Conservation (phyloP, 1,140 invertebrate species). For the Mycetomoellerius zeteki region DNA sequence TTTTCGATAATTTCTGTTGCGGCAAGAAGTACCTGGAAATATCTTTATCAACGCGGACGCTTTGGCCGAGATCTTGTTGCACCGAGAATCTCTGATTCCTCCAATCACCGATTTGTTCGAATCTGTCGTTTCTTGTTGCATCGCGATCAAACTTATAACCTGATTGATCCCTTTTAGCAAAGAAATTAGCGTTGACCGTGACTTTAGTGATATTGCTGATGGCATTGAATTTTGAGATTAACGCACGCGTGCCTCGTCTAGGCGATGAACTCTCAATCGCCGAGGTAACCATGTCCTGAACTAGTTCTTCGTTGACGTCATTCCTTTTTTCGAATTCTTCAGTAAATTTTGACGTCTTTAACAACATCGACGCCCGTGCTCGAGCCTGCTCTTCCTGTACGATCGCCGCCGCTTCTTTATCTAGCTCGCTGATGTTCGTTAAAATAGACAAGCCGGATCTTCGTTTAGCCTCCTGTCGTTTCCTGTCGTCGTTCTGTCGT, state of each 20-base stretch:
- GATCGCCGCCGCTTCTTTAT: conserved; percentile 92
- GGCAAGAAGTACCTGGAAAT: conserved; percentile 81
- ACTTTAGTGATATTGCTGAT: conserved; percentile 88
- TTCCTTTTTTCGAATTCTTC: conserved; percentile 81
- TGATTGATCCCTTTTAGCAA: conserved; percentile 76
- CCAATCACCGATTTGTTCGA: conserved; percentile 53
- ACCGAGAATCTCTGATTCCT: conserved; percentile 62
- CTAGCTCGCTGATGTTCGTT: conserved; percentile 93
- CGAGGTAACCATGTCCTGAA: conserved; percentile 82
- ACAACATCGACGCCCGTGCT: conserved; percentile 79
- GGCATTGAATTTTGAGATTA: conserved; percentile 90
- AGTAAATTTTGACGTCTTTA: conserved; percentile 81
- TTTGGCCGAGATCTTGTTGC: conserved; percentile 60
- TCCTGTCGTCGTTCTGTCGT: conserved; percentile 83
- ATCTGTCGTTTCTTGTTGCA: conserved; percentile 57
- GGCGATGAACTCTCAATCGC: conserved; percentile 81
- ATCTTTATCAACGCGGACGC: conserved; percentile 68
- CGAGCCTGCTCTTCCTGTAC: conserved; percentile 88
- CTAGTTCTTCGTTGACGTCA: conserved; percentile 77
- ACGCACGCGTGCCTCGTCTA: conserved; percentile 86
- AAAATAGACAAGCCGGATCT: conserved; percentile 89
- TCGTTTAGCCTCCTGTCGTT: conserved; percentile 85
- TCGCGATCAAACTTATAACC: conserved; percentile 60
- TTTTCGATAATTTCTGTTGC: conserved; percentile 44
- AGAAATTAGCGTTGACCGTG: conserved; percentile 87